These are phyloP conservation scores for Neomicropteryx cornuta DNA, from an alignment of 1,140 invertebrate genomes.

Conservation along the genomic window DNA sequence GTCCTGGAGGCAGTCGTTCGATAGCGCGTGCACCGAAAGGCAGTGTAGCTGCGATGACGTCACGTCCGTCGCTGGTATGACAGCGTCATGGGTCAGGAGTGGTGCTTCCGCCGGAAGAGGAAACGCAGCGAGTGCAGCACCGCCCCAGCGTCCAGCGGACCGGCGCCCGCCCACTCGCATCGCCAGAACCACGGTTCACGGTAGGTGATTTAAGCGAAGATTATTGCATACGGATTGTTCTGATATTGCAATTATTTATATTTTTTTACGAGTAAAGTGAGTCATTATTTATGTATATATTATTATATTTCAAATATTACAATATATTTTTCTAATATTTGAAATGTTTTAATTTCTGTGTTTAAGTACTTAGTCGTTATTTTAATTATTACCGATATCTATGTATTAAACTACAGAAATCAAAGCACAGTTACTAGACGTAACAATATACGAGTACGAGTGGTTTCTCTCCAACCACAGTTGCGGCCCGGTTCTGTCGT, in stretches of 20 bases:
- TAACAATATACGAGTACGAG: too few relatives aligned
- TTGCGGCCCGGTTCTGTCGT: too few relatives aligned
- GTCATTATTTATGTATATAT: background rate
- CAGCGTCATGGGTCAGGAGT: constrained; percentile 60
- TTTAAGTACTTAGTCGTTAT: too few relatives aligned
- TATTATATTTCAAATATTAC: background rate
- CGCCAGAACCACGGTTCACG: constrained; percentile 15
- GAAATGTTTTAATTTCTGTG: too few relatives aligned
- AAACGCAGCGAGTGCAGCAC: constrained; percentile 50
- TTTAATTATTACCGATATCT: too few relatives aligned
- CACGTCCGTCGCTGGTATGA: too few relatives aligned
- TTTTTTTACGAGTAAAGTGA: background rate
- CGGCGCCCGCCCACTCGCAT: constrained; percentile 34
- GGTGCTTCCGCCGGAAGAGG: constrained; percentile 55
- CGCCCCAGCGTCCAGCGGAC: constrained; percentile 21
- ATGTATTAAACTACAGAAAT: too few relatives aligned
- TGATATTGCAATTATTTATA: background rate
- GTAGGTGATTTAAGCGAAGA: too few relatives aligned
- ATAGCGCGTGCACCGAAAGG: constrained; percentile 29
- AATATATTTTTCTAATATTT: too few relatives aligned
- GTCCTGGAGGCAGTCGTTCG: constrained; percentile 17
- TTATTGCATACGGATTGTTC: too few relatives aligned
- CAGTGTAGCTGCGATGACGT: constrained; percentile 35
- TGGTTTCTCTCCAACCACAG: too few relatives aligned
- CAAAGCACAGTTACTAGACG: too few relatives aligned